Evolutionary conservation across 2,888 invertebrate genomes (phyloP).

Genomic region (Nemotelus pantherinus): DNA sequence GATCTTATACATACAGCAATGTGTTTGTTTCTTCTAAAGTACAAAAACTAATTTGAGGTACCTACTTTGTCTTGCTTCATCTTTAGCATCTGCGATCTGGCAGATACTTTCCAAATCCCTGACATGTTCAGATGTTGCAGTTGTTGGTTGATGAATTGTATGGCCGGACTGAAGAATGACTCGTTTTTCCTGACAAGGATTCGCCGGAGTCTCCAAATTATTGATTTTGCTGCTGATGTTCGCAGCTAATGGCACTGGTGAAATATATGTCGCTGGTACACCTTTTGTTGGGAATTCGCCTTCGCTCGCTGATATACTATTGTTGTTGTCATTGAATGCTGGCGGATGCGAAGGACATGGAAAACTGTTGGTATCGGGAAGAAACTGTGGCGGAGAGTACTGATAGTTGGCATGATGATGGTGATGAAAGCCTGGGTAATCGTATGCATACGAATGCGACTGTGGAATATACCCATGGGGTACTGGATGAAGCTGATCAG

Average conservation of each 20-base stretch:
- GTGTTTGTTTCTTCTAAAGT: too few species aligned
- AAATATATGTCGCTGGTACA: constrained; percentile 45
- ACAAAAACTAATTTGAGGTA: not conserved
- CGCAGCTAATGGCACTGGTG: constrained; percentile 50
- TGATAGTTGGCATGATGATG: constrained; percentile 52
- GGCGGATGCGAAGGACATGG: constrained; percentile 49
- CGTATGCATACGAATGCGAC: constrained; percentile 53
- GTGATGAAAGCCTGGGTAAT: constrained; percentile 53
- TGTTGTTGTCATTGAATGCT: constrained; percentile 50
- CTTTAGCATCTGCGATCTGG: constrained; percentile 49
- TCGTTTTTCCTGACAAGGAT: constrained; percentile 32
- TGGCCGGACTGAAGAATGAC: constrained; percentile 22
- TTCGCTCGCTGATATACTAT: constrained; percentile 31
- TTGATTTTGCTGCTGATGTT: constrained; percentile 14
- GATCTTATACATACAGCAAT: not conserved
- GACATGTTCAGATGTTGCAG: constrained; percentile 56
- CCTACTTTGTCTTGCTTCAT: constrained; percentile 49
- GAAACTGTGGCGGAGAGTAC: constrained; percentile 47
- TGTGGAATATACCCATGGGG: constrained; percentile 56
- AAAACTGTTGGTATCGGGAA: constrained; percentile 46
- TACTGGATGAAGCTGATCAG: constrained; percentile 48
- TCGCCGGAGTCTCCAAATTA: not conserved
- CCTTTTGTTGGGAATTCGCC: constrained; percentile 7
- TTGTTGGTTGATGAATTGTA: constrained; percentile 32
- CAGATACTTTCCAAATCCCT: constrained; percentile 57